These are phyloP conservation scores for Agraylea sexmaculata DNA, from an alignment of 1,140 invertebrate species.

Conservation along the genomic window DNA sequence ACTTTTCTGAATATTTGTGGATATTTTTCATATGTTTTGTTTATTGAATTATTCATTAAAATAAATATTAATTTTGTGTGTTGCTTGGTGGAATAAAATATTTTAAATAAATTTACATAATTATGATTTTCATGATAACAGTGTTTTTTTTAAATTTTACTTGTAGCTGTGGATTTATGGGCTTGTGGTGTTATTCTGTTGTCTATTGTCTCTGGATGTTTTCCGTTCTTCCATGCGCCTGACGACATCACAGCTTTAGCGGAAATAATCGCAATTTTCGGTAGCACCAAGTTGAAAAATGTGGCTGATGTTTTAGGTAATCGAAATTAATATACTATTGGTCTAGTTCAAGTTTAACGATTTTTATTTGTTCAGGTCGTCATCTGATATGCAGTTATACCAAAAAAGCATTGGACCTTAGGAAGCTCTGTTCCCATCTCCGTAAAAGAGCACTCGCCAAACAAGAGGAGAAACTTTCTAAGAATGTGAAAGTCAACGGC, in stretches of 20 bases:
- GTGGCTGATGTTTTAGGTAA: conserved; percentile 58
- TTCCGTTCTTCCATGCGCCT: conserved; percentile 72
- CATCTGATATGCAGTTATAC: conserved; percentile 43
- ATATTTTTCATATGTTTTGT: too few species aligned
- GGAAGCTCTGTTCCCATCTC: conserved; percentile 38
- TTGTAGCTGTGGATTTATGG: conserved; percentile 77
- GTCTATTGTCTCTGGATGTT: conserved; percentile 63
- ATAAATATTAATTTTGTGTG: too few species aligned
- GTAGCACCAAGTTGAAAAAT: conserved; percentile 52
- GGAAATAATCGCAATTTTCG: conserved; percentile 74
- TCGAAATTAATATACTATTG: conserved; percentile 6
- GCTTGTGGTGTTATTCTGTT: conserved; percentile 77
- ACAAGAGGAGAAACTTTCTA: too few species aligned
- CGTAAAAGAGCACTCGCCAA: conserved; percentile 27
- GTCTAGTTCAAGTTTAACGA: not conserved
- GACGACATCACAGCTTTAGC: conserved; percentile 72
- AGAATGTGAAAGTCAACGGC: too few species aligned
- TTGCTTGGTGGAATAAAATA: too few species aligned
- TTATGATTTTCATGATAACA: conserved; percentile 6
- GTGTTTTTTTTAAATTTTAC: conserved; percentile 12
- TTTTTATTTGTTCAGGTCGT: conserved; percentile 34
- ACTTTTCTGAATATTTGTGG: too few species aligned
- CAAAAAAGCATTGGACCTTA: conserved; percentile 39
- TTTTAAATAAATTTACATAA: too few species aligned
- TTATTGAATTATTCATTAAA: too few species aligned